phyloP scores from a whole-genome alignment of 2,797 vertebrate genomes.

The Dallia pectoralis region DNA sequence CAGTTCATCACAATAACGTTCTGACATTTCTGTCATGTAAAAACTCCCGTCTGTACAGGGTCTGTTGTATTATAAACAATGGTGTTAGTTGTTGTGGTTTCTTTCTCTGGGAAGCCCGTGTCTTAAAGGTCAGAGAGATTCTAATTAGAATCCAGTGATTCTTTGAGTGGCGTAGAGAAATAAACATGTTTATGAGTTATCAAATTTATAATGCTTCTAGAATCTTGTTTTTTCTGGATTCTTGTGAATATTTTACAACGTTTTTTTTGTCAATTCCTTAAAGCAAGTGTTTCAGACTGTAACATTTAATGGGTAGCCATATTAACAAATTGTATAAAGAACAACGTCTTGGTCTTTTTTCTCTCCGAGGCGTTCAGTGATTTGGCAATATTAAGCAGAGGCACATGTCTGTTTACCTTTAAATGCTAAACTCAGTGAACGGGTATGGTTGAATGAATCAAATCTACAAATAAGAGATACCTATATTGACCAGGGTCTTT shows the following conservation, averaged over 20 bases:
- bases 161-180: background rate
- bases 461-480: background rate
- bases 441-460: constrained; percentile 1
- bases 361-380: background rate
- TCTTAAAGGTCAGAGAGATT: constrained; percentile 3
- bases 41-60: background rate
- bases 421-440: background rate
- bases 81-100: background rate
- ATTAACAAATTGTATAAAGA: background rate
- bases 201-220: constrained; percentile 11
- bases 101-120: background rate
- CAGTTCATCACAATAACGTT: background rate
- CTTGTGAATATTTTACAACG: background rate
- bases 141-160: background rate
- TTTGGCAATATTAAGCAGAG: background rate
- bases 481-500: background rate
- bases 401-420: background rate
- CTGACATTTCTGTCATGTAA: background rate
- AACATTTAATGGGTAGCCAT: background rate
- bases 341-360: background rate
- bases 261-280: background rate
- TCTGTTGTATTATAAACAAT: background rate
- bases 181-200: constrained; percentile 11
- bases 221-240: constrained; percentile 10
- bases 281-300: background rate